These are phyloP conservation scores for Napeogenes sylphis DNA, from an alignment of 2,888 invertebrate species.

Conservation along the genomic window DNA sequence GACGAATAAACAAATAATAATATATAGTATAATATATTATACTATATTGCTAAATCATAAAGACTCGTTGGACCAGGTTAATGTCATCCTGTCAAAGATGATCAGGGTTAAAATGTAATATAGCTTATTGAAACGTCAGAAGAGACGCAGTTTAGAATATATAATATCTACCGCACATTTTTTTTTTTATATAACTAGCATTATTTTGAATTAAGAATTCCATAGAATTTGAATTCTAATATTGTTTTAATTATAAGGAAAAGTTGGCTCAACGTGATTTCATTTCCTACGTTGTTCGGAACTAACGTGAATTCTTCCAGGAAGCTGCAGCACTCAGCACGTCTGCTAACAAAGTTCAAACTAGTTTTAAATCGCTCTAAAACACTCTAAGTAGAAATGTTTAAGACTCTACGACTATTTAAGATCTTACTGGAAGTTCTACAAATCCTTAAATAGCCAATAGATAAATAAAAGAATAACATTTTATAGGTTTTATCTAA, in stretches of 20 bases:
- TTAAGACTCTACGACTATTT: not conserved
- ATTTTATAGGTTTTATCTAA: too few relatives aligned
- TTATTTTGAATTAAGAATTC: not conserved
- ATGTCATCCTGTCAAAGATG: too few relatives aligned
- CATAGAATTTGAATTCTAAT: not conserved
- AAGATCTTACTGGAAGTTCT: not conserved
- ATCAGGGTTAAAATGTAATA: too few relatives aligned
- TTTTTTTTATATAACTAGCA: too few relatives aligned
- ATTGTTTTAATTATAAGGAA: conserved; percentile 1
- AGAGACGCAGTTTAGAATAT: too few relatives aligned
- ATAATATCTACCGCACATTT: too few relatives aligned
- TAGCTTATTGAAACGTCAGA: too few relatives aligned
- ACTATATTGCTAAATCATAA: too few relatives aligned
- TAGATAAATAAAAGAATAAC: not conserved
- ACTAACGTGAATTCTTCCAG: conserved; percentile 17
- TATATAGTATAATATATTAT: too few relatives aligned
- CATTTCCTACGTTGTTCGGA: conserved; percentile 15
- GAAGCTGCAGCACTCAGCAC: conserved; percentile 14
- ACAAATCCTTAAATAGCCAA: not conserved
- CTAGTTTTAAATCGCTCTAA: conserved; percentile 23
- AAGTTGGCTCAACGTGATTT: conserved; percentile 14
- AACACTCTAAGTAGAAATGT: conserved; percentile 19
- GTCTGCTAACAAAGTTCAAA: conserved; percentile 18
- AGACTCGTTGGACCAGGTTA: too few relatives aligned
- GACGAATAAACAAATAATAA: too few relatives aligned